Conservation (phyloP, 2,888 invertebrate species). For the Gerris lacustris region DNA sequence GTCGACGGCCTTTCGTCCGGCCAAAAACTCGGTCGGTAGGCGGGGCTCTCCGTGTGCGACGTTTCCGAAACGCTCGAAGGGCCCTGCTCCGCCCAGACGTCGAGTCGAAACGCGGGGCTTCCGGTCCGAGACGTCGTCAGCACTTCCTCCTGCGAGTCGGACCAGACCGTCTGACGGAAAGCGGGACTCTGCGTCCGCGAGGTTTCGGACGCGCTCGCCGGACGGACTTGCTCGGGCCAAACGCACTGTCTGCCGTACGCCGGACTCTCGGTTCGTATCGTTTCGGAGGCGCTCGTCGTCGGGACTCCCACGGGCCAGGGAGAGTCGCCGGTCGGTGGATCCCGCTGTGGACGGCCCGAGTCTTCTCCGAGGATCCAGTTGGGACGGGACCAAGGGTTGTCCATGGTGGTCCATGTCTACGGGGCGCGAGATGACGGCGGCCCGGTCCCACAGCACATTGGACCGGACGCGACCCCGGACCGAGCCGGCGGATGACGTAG, state of each 20-base stretch:
- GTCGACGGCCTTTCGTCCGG: not conserved
- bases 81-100: no score
- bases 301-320: not conserved
- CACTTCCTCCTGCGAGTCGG: not conserved
- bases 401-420: conserved; percentile 1
- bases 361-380: not conserved
- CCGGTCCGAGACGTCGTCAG: not conserved
- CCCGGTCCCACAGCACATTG: not conserved
- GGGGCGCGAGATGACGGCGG: not conserved
- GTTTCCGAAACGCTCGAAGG: no score
- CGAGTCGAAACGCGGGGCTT: no score
- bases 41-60: no score
- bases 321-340: not conserved
- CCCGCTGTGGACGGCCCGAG: not conserved
- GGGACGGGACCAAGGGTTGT: not conserved
- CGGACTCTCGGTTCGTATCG: no score
- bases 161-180: not conserved
- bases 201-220: no score
- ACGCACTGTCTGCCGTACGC: no score
- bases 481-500: not conserved
- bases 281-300: not conserved
- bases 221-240: no score
- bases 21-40: not conserved
- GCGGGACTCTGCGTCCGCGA: no score
- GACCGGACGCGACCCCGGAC: not conserved